phyloP scores from a whole-genome alignment of 2,113 vertebrate species.

The Geothlypis trichas region DNA sequence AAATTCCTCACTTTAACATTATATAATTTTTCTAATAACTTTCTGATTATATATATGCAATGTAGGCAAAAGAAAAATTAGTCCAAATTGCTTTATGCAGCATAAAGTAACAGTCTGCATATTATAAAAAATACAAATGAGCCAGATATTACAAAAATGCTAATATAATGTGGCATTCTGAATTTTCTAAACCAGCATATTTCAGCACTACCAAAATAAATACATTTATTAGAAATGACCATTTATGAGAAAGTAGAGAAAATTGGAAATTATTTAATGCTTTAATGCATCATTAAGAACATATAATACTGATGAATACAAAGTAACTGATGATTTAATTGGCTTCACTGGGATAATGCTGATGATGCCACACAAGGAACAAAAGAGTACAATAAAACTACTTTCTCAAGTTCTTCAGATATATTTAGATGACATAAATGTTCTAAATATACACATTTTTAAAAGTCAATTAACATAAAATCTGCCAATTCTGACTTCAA shows the following conservation, averaged over 20 bases:
- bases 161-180: neutral
- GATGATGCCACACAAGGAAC: neutral
- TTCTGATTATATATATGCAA: neutral
- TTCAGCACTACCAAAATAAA: slow-evolving; percentile 32
- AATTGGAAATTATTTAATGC: slow-evolving; percentile 1
- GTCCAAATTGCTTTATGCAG: neutral
- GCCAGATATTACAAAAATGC: neutral
- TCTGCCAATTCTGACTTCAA: neutral
- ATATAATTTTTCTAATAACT: neutral
- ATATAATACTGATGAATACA: slow-evolving; percentile 53
- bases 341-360: slow-evolving; percentile 32
- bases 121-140: neutral
- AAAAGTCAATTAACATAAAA: neutral
- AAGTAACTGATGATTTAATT: slow-evolving; percentile 62
- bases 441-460: neutral
- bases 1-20: neutral
- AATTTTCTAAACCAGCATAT: slow-evolving; percentile 10
- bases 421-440: slow-evolving; percentile 1
- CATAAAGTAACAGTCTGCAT: neutral
- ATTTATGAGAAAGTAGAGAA: slow-evolving; percentile 54
- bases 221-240: slow-evolving; percentile 24
- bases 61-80: neutral
- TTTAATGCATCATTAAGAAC: slow-evolving; percentile 63
- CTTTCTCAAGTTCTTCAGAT: slow-evolving; percentile 13
- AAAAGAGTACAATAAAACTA: slow-evolving; percentile 3